Evolutionary conservation across 2,797 vertebrate species (phyloP).

Genomic region (Melanotaenia pygmaea): DNA sequence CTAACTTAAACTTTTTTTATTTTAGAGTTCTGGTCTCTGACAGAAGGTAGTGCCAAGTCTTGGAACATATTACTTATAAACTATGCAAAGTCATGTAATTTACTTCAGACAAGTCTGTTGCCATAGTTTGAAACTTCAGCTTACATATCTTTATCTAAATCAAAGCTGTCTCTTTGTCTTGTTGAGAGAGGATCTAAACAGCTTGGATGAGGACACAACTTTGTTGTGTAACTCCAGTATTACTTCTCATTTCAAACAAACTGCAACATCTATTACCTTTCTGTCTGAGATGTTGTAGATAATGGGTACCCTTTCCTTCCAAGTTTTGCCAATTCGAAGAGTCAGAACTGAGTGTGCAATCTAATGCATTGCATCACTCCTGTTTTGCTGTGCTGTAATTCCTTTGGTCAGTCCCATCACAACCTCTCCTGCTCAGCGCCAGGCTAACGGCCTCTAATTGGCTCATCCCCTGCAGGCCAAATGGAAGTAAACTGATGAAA

Average conservation of each 20-base stretch:
- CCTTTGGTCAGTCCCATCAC: conserved; percentile 67
- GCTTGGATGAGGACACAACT: conserved; percentile 1
- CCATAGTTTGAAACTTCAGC: not conserved
- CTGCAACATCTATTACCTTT: conserved; percentile 20
- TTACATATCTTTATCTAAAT: not conserved
- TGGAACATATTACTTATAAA: not conserved
- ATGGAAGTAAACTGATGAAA: conserved; percentile 50
- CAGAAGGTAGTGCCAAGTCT: not conserved
- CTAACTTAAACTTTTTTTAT: too few species aligned
- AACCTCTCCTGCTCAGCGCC: conserved; percentile 52
- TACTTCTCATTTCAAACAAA: conserved; percentile 8
- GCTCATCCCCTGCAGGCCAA: conserved; percentile 60
- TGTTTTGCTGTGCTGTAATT: conserved; percentile 49
- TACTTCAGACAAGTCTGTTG: not conserved
- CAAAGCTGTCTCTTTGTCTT: not conserved
- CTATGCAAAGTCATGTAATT: not conserved
- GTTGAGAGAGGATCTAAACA: not conserved
- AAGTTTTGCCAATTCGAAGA: conserved; percentile 24
- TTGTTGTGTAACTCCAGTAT: conserved; percentile 12
- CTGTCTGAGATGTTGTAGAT: conserved; percentile 9
- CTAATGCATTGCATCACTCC: conserved; percentile 31
- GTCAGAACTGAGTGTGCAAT: conserved; percentile 26
- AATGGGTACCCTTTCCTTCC: conserved; percentile 20
- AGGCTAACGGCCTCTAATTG: conserved; percentile 73
- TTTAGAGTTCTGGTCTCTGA: too few species aligned